These are phyloP conservation scores for Parnassius orleans DNA, from an alignment of 2,888 invertebrate genomes.

Conservation along the genomic window DNA sequence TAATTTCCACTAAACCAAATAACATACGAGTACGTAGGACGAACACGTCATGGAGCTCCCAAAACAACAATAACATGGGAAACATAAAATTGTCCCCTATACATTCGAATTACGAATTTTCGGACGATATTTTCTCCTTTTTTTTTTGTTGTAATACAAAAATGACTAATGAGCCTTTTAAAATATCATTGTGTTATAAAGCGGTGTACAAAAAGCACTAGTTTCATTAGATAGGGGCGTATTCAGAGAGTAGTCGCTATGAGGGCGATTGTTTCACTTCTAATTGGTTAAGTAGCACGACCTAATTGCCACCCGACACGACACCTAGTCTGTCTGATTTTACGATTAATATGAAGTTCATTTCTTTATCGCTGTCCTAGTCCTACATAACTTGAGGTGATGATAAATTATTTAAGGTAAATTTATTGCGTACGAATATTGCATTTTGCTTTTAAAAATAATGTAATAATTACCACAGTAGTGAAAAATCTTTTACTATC, in stretches of 20 bases:
- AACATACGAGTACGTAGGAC: conserved; percentile 54
- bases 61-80: conserved; percentile 68
- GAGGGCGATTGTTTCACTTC: conserved; percentile 76
- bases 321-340: conserved; percentile 40
- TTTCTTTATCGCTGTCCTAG: conserved; percentile 28
- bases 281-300: conserved; percentile 77
- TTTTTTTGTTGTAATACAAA: conserved; percentile 54
- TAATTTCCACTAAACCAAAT: conserved; percentile 55
- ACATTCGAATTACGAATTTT: conserved; percentile 49
- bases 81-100: conserved; percentile 76
- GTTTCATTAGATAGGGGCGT: conserved; percentile 73
- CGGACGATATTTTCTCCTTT: conserved; percentile 50
- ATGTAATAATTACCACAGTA: too few species aligned
- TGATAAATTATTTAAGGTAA: conserved; percentile 8
- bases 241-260: conserved; percentile 64
- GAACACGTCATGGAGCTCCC: conserved; percentile 61
- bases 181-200: conserved; percentile 74
- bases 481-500: too few species aligned
- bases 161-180: conserved; percentile 75
- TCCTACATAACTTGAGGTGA: not conserved
- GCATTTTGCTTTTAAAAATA: too few species aligned
- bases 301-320: conserved; percentile 72
- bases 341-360: conserved; percentile 37
- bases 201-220: conserved; percentile 66
- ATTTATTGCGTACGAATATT: too few species aligned